A percentile compares a stretch with the other conserved stretches of the same genome.
These are phyloP conservation scores for Hippopotamyrus pictus DNA, from an alignment of 2,797 vertebrate species.

Conservation along the genomic window DNA sequence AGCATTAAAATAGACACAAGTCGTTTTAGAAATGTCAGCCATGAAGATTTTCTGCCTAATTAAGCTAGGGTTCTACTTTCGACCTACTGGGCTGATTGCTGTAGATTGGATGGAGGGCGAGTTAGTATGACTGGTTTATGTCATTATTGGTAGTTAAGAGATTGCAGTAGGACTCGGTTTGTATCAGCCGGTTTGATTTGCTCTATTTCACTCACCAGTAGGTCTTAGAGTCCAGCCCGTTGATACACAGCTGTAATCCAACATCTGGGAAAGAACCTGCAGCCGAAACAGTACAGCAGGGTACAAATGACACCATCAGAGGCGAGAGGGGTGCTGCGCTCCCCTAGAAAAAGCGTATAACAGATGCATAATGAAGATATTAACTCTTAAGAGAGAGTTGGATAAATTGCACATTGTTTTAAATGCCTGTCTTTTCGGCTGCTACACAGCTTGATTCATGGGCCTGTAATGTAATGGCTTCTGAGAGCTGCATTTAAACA, in stretches of 20 bases:
- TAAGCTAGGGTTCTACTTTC: slow-evolving; percentile 44
- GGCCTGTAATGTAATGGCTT: neutral
- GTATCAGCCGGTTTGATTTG: neutral
- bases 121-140: slow-evolving; percentile 26
- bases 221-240: neutral
- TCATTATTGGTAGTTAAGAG: slow-evolving; percentile 20
- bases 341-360: neutral
- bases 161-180: neutral
- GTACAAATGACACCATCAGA: neutral
- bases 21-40: slow-evolving; percentile 45
- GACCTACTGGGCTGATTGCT: slow-evolving; percentile 34
- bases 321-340: no score
- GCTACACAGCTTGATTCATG: neutral
- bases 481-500: neutral
- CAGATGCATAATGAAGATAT: neutral
- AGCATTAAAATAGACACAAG: slow-evolving; percentile 31
- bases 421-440: neutral
- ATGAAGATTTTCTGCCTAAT: slow-evolving; percentile 49
- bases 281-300: neutral
- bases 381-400: neutral
- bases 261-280: neutral
- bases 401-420: neutral
- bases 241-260: neutral
- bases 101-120: neutral
- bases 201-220: neutral